Base-by-base conservation (phyloP, 2,797 vertebrate genomes). In the Valencia hispanica region DNA sequence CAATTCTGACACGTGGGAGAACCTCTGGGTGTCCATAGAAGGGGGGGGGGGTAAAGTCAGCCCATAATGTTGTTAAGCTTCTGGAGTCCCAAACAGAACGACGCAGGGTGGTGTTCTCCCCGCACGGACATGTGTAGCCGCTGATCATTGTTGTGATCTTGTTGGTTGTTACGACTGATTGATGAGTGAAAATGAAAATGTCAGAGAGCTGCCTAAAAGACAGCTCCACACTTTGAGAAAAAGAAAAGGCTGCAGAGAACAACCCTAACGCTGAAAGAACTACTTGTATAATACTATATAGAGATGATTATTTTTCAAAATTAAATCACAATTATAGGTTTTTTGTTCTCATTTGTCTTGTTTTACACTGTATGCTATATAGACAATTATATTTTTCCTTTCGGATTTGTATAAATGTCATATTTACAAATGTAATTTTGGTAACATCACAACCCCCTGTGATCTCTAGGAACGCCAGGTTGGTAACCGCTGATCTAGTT, bases 1-100 rank as follows among this genome's bases (percentile, higher is more conserved):
- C 47, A 39, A 76, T 50, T 77, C 30, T 71, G 43, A 68, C 65
- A 43, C 61, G 25, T 39, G 39, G n/a, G 65, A 68, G 65, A n/a
- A 68, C 70, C 74, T 72, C 68, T 10, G 69, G 72, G 72, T 43
- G n/a, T 74, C 63, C 66, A 81, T 79, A 53, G 80, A 83, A 72
- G 32, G 72, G 25, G n/a, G n/a, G n/a, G n/a, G n/a, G n/a, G n/a
- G n/a, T n/a, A 70, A 68, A 68, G 41, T 11, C 30, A 78, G 61
- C 39, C 71, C 7, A 82, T 32, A 77, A 80, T 79, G 65, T 72
- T 81, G 55, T 77, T 79, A 80, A 45, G 47, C 73, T 75, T 48
- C 30, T 66, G 51, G n/a, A 69, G 69, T 77, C 71, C 66, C 70
- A 71, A 51, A 69, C 53, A 61, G 36, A 78, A 74, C 43, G 10